A percentile compares a stretch with the other conserved stretches of the same genome.
Evolutionary conservation across 1,140 invertebrate genomes (phyloP).

Genomic region (Calliopsis andreniformis): DNA sequence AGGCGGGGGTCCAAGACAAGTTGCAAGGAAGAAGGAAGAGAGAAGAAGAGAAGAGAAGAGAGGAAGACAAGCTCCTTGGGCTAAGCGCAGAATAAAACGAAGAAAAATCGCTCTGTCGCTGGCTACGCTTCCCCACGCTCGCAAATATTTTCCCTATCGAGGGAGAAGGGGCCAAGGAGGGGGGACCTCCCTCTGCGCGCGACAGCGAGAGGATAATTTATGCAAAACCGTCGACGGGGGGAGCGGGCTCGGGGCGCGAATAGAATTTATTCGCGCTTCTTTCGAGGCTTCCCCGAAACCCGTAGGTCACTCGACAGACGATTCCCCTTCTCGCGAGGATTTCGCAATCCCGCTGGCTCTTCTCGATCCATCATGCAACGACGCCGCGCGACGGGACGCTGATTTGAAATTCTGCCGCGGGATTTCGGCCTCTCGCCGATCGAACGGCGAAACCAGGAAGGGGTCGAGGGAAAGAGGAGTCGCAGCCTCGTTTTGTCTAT

Average conservation of each 20-base stretch:
- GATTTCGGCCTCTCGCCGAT: not conserved
- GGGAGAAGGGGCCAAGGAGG: not conserved
- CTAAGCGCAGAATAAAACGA: slow-evolving; percentile 29
- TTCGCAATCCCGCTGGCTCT: slow-evolving; percentile 1
- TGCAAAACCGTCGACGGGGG: slow-evolving; percentile 27
- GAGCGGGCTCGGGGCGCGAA: not conserved
- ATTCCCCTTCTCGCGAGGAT: slow-evolving; percentile 2
- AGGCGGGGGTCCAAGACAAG: too few relatives aligned
- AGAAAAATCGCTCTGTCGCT: slow-evolving; percentile 17
- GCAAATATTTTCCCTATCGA: slow-evolving; percentile 49
- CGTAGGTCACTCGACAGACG: slow-evolving; percentile 13
- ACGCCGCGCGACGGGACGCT: slow-evolving; percentile 41
- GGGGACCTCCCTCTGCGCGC: slow-evolving; percentile 49
- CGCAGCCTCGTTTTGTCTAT: slow-evolving; percentile 34
- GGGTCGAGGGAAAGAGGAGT: not conserved
- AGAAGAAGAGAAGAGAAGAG: not conserved
- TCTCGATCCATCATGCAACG: slow-evolving; percentile 51
- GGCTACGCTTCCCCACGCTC: slow-evolving; percentile 12
- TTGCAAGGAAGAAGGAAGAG: too few relatives aligned
- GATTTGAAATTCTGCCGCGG: slow-evolving; percentile 28
- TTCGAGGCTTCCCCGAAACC: slow-evolving; percentile 30
- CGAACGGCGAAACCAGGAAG: not conserved
- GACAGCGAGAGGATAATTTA: slow-evolving; percentile 50
- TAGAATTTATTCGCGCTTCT: slow-evolving; percentile 44
- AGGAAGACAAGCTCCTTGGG: not conserved